Conservation (phyloP, 2,113 vertebrate species). For the Bos indicus region DNA sequence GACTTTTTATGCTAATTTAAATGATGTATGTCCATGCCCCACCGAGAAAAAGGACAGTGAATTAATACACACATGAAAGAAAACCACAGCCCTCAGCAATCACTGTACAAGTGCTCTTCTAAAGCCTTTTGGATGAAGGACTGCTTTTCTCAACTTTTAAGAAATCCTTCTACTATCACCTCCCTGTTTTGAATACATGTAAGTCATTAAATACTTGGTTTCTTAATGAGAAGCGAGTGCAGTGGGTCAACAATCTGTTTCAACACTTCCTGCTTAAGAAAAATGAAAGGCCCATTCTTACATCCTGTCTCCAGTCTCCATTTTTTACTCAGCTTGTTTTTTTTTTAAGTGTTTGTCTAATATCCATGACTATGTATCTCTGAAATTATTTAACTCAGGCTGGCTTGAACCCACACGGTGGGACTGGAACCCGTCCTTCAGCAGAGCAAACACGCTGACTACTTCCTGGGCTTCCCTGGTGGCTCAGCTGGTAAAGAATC, state of each 20-base stretch:
- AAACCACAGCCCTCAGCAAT: constrained; percentile 60
- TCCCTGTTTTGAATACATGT: constrained; percentile 38
- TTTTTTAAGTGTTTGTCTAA: neutral
- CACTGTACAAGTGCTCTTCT: constrained; percentile 47
- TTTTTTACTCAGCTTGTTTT: neutral
- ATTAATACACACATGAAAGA: constrained; percentile 71
- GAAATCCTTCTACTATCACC: constrained; percentile 14
- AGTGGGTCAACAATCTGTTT: constrained; percentile 64
- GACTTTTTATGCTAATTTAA: constrained; percentile 65
- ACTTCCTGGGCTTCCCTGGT: neutral
- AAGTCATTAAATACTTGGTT: constrained; percentile 65
- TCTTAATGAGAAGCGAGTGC: constrained; percentile 61
- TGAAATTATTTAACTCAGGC: neutral
- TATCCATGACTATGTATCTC: neutral
- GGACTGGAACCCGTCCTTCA: neutral
- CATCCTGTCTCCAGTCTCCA: neutral
- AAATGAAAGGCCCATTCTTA: constrained; percentile 19
- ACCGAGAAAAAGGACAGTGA: constrained; percentile 61
- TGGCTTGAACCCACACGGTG: neutral
- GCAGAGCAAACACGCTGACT: neutral
- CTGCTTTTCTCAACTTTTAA: constrained; percentile 29
- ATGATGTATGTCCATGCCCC: constrained; percentile 50
- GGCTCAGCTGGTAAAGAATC: neutral
- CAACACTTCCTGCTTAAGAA: constrained; percentile 51
- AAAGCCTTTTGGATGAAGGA: constrained; percentile 54